A percentile compares a stretch with the other conserved stretches of the same genome.
These are phyloP conservation scores for Rana temporaria DNA, from an alignment of 2,113 vertebrate genomes.

Conservation along the genomic window DNA sequence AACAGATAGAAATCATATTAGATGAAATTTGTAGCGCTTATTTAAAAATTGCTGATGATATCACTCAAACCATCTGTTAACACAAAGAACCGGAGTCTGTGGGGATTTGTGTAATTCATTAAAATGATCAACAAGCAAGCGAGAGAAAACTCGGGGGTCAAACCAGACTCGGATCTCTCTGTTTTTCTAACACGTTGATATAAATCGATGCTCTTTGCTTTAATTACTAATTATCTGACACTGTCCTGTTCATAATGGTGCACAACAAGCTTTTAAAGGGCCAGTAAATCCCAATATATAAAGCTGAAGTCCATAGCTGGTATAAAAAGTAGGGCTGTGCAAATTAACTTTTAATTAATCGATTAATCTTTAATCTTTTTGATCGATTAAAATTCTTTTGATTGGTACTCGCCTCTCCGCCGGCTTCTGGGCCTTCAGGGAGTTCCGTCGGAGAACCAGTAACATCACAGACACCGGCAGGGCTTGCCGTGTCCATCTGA, in stretches of 20 bases:
- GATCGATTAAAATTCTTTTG: too few species aligned
- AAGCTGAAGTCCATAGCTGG: too few species aligned
- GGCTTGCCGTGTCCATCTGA: too few species aligned
- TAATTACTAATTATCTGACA: conserved; percentile 30
- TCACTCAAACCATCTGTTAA: conserved; percentile 16
- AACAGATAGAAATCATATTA: not conserved
- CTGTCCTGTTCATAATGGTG: conserved; percentile 6
- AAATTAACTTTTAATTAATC: too few species aligned
- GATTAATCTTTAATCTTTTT: too few species aligned
- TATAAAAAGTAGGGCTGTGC: too few species aligned
- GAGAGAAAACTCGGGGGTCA: conserved; percentile 29
- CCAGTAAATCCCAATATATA: too few species aligned
- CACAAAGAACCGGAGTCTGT: not conserved
- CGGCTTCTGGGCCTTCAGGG: too few species aligned
- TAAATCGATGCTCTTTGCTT: not conserved
- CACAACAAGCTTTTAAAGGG: not conserved
- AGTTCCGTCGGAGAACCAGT: too few species aligned
- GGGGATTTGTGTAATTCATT: conserved; percentile 30
- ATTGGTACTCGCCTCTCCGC: too few species aligned
- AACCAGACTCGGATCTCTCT: not conserved
- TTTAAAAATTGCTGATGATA: conserved; percentile 28
- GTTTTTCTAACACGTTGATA: conserved; percentile 8
- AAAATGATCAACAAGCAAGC: conserved; percentile 20
- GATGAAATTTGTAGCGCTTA: conserved; percentile 14
- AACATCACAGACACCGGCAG: too few species aligned